Conservation (phyloP, 2,888 invertebrate genomes). For the Ganaspis brasiliensis region DNA sequence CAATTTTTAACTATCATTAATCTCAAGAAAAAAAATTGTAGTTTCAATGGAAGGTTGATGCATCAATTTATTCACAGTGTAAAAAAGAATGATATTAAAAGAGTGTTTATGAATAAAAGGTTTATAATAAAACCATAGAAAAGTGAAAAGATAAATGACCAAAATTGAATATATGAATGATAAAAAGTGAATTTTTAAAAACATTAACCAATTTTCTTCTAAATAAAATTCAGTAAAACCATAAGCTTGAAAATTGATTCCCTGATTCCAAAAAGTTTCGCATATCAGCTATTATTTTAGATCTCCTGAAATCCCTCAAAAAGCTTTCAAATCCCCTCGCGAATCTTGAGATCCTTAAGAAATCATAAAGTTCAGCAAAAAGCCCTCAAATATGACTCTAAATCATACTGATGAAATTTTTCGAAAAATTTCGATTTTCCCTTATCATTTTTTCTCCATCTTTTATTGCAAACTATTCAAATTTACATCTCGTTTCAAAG, state of each 20-base stretch:
- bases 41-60: too few species aligned
- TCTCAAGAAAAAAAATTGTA: background rate
- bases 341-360: background rate
- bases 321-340: background rate
- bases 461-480: background rate
- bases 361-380: conserved; percentile 8
- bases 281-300: background rate
- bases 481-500: background rate
- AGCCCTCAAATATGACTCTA: background rate
- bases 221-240: background rate
- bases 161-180: too few species aligned
- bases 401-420: background rate
- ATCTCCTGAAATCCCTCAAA: background rate
- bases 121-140: too few species aligned
- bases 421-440: too few species aligned
- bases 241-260: background rate
- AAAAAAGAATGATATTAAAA: too few species aligned
- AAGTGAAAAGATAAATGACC: too few species aligned
- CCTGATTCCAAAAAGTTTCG: background rate
- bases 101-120: too few species aligned
- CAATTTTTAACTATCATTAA: background rate
- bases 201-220: too few species aligned
- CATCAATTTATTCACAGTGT: too few species aligned
- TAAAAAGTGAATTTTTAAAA: too few species aligned
- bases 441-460: background rate